A percentile compares a stretch with the other conserved stretches of the same genome.
These are phyloP conservation scores for Anthrax anthrax DNA, from an alignment of 2,888 invertebrate genomes.

Conservation along the genomic window DNA sequence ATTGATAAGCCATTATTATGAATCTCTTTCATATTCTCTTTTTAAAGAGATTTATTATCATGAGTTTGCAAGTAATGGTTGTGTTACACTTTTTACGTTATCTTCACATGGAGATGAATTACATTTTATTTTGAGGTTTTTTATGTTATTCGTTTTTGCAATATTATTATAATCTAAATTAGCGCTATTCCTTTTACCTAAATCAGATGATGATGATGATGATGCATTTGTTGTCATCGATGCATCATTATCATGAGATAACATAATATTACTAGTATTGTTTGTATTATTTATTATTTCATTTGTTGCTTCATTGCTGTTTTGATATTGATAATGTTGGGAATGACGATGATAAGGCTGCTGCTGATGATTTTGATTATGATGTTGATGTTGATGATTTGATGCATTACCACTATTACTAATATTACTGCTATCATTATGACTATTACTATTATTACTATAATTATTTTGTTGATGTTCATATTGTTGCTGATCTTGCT, in stretches of 20 bases:
- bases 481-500: conserved; percentile 7
- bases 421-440: background rate
- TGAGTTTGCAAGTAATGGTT: conserved; percentile 25
- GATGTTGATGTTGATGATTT: background rate
- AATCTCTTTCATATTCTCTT: no score
- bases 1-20: no score
- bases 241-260: no score
- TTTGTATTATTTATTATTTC: background rate
- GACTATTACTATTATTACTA: background rate
- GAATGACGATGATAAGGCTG: no score
- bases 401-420: background rate
- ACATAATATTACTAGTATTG: background rate
- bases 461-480: conserved; percentile 4
- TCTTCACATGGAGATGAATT: conserved; percentile 16
- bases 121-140: conserved; percentile 24
- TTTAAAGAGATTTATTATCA: no score
- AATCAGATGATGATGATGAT: background rate
- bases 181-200: conserved; percentile 16
- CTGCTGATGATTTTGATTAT: no score
- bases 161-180: conserved; percentile 18
- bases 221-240: background rate
- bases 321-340: no score
- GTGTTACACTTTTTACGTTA: conserved; percentile 20
- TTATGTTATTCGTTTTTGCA: conserved; percentile 24
- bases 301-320: background rate